phyloP scores from a whole-genome alignment of 2,797 vertebrate genomes.

The Furcifer pardalis region DNA sequence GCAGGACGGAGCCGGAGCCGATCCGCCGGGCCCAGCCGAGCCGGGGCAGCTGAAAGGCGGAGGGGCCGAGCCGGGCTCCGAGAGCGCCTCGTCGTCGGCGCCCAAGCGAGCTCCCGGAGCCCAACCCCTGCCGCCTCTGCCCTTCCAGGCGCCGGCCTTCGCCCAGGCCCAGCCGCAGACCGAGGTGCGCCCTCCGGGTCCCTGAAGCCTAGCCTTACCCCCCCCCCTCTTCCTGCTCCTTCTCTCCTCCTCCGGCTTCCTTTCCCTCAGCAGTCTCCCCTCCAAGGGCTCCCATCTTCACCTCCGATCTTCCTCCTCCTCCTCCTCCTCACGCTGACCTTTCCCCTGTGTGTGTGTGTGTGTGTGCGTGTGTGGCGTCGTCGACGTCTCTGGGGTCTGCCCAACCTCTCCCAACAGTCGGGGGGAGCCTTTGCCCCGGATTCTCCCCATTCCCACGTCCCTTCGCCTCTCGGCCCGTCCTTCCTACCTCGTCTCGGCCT shows the following conservation, averaged over 20 bases:
- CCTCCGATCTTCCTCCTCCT: no score
- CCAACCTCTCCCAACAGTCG: no score
- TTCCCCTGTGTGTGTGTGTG: no score
- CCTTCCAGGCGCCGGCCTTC: slow-evolving; percentile 41
- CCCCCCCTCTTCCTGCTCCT: neutral
- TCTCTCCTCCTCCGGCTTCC: no score
- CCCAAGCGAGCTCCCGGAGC: slow-evolving; percentile 16
- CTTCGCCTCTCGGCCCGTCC: no score
- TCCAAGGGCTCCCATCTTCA: no score
- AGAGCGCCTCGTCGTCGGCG: slow-evolving; percentile 27
- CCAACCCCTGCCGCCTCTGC: slow-evolving; percentile 42
- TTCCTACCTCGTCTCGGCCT: neutral
- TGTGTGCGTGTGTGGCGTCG: no score
- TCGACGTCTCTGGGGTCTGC: no score
- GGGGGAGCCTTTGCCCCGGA: no score
- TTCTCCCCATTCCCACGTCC: no score
- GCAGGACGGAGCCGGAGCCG: slow-evolving; percentile 20
- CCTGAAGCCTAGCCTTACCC: neutral
- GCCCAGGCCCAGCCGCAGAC: slow-evolving; percentile 39
- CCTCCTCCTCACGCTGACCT: neutral
- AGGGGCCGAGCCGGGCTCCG: slow-evolving; percentile 39
- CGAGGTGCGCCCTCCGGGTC: slow-evolving; percentile 70
- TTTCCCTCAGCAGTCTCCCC: no score
- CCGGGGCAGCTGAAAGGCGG: slow-evolving; percentile 62
- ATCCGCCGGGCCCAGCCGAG: slow-evolving; percentile 33